phyloP scores from a whole-genome alignment of 2,888 invertebrate species.

The Anthophora plumipes region DNA sequence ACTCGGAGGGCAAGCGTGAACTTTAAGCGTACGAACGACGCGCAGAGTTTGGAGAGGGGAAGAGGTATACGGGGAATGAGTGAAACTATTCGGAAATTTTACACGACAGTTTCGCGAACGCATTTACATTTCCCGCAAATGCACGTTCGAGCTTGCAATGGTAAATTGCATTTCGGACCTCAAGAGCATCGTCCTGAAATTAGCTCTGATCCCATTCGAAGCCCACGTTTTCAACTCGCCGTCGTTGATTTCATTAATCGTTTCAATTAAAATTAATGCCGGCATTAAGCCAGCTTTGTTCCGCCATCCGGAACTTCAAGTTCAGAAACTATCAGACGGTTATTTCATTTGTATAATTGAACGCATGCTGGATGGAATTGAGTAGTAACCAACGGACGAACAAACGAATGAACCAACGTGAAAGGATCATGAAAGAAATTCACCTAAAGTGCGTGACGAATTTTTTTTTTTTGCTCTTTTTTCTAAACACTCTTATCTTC shows the following conservation, averaged over 20 bases:
- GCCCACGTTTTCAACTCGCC: background rate
- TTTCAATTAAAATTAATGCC: constrained; percentile 25
- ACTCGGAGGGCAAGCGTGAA: background rate
- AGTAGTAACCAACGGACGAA: background rate
- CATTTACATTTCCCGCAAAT: constrained; percentile 20
- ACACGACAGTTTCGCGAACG: background rate
- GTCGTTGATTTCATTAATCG: constrained; percentile 28
- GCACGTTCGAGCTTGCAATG: background rate
- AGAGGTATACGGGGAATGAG: background rate
- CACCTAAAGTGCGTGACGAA: background rate
- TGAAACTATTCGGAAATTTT: constrained; percentile 13
- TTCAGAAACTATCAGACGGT: constrained; percentile 16
- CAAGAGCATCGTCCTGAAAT: constrained; percentile 6
- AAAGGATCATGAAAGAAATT: background rate
- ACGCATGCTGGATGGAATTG: background rate
- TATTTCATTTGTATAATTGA: constrained; percentile 13
- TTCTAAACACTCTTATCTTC: too few relatives aligned
- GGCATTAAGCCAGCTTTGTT: constrained; percentile 20
- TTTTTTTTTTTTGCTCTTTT: too few relatives aligned
- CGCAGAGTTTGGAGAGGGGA: background rate
- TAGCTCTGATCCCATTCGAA: constrained; percentile 16
- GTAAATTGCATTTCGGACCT: constrained; percentile 6
- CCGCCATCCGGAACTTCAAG: constrained; percentile 4
- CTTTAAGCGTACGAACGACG: background rate
- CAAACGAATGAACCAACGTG: background rate